These are phyloP conservation scores for Drosophila falleni DNA, from an alignment of 2,888 invertebrate species.

Conservation along the genomic window DNA sequence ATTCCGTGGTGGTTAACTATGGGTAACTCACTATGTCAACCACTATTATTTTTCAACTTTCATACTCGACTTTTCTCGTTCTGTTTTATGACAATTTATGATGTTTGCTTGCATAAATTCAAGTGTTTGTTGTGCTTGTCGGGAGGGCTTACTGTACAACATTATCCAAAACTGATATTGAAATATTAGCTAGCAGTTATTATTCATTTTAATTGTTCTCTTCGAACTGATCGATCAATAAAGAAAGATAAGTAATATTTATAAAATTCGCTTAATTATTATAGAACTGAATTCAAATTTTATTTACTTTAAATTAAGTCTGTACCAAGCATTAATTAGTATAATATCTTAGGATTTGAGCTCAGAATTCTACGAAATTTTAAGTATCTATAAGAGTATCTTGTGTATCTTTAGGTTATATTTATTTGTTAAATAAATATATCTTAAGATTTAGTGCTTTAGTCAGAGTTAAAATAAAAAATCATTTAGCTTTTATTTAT, in stretches of 20 bases:
- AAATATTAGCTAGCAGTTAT: neutral
- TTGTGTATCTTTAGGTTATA: no score
- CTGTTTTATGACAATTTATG: slow-evolving; percentile 51
- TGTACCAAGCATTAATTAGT: neutral
- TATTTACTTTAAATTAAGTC: neutral
- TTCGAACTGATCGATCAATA: neutral
- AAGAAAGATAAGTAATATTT: no score
- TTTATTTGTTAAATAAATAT: no score
- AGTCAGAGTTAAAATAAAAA: no score
- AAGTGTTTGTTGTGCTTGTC: slow-evolving; percentile 43
- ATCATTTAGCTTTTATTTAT: no score
- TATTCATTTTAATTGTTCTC: neutral
- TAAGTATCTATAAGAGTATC: no score
- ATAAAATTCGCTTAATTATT: neutral
- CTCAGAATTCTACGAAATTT: neutral
- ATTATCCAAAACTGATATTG: neutral
- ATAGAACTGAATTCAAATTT: neutral
- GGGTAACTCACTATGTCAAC: slow-evolving; percentile 12
- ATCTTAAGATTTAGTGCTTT: no score
- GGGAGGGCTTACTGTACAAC: slow-evolving; percentile 30
- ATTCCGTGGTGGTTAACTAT: slow-evolving; percentile 18
- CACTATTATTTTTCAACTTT: slow-evolving; percentile 18
- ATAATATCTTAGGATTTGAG: neutral
- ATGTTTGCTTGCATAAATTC: slow-evolving; percentile 49
- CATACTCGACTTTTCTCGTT: slow-evolving; percentile 28